Evolutionary conservation across 2,797 vertebrate genomes (phyloP).

Genomic region (Ibycter americanus): DNA sequence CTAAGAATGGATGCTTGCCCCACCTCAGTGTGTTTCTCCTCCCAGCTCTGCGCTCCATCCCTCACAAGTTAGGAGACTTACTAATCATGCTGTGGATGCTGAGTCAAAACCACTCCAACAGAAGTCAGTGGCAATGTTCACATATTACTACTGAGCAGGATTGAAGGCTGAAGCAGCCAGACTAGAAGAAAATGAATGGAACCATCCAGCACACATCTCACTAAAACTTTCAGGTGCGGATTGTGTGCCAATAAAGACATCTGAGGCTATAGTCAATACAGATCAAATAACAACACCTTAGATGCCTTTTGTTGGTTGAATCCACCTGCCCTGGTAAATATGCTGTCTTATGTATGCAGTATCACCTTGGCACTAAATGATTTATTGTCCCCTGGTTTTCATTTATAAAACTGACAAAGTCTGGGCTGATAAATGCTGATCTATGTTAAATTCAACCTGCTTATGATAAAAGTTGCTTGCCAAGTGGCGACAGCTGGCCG

Average conservation of each 20-base stretch:
- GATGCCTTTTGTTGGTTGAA: slow-evolving; percentile 34
- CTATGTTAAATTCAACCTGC: slow-evolving; percentile 81
- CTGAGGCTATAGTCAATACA: background rate
- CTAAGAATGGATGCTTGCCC: background rate
- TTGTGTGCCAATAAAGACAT: background rate
- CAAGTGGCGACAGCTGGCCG: slow-evolving; percentile 81
- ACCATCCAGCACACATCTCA: background rate
- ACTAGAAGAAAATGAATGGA: background rate
- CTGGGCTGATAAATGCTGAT: slow-evolving; percentile 79
- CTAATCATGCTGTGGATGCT: background rate
- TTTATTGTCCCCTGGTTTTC: slow-evolving; percentile 74
- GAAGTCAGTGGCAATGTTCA: background rate
- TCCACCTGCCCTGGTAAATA: slow-evolving; percentile 3
- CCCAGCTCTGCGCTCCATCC: background rate
- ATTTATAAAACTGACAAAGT: slow-evolving; percentile 85
- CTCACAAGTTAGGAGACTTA: background rate
- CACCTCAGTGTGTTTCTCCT: background rate
- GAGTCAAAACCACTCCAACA: background rate
- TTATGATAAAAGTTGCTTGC: slow-evolving; percentile 84
- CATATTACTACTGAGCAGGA: background rate
- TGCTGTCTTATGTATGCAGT: background rate
- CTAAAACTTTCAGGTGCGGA: background rate
- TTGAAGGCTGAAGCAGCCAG: background rate
- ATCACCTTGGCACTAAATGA: slow-evolving; percentile 63
- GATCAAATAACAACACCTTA: background rate